Base-by-base conservation (phyloP, 2,113 vertebrate species). In the Mesitornis unicolor region DNA sequence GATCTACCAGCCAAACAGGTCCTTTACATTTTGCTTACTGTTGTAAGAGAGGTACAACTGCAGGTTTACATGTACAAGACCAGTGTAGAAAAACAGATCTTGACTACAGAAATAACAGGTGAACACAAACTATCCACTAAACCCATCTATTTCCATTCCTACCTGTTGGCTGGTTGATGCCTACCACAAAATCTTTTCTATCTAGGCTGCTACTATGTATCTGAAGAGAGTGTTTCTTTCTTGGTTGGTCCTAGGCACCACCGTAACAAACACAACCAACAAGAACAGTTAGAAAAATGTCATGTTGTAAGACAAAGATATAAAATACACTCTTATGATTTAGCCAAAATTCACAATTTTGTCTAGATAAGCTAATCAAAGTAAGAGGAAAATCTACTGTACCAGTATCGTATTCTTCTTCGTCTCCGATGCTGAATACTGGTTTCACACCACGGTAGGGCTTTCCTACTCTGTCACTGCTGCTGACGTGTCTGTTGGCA, bases 381-480 rank as follows among this genome's bases (percentile, higher is more conserved):
- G 8, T n/a, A 79, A 91, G 19, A 59, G 10, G 9, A 94, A 56
- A 60, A 70, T 77, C 45, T 88, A 94, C 97, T 64, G 63, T 93
- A 99, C 99, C 99, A 95, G 99, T 99, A 90, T 99, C 99, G 0
- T 99, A 99, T 74, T 99, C 99, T 71, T 99, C 99, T 97, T 99
- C 99, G 89, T 99, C 99, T 18, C 98, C 99, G 0, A 99, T 99
- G 97, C 99, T 99, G 98, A 99, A 99, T 38, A 99, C 99, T 3
- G 99, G 99, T 90, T 99, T 99, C 31, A 99, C 99, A 5, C 99
- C 99, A 21, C 99, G 98, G 97, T 99, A 99, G 10, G 99, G 99
- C 94, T 99, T 99, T 78, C 99, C 99, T 16, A 99, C 98, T 60
- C 99, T 97, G 98, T 99, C 99, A 87, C 99, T 99, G 98, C 99